phyloP scores from a whole-genome alignment of 2,113 vertebrate species.

The Addax nasomaculatus region DNA sequence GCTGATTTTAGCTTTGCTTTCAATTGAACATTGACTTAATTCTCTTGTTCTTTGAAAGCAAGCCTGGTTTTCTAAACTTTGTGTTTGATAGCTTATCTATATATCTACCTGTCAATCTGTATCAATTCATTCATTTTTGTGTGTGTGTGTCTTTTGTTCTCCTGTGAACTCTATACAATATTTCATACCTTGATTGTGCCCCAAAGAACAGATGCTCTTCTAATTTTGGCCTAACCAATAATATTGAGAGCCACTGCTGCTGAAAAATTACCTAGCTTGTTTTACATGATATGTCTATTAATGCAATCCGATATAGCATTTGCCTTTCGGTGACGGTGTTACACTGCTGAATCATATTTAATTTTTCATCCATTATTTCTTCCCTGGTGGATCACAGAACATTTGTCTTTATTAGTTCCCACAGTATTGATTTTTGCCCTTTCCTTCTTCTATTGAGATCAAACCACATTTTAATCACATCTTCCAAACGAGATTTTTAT shows the following conservation, averaged over 20 bases:
- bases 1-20: constrained; percentile 67
- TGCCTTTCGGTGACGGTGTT: constrained; percentile 59
- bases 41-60: constrained; percentile 60
- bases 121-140: neutral
- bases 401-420: constrained; percentile 54
- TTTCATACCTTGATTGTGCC: constrained; percentile 47
- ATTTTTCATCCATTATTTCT: constrained; percentile 66
- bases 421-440: constrained; percentile 51
- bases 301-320: constrained; percentile 56
- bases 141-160: constrained; percentile 38
- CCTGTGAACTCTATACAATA: constrained; percentile 42
- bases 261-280: constrained; percentile 69
- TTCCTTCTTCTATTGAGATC: constrained; percentile 6
- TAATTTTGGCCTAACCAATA: constrained; percentile 49
- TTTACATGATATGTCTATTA: constrained; percentile 69
- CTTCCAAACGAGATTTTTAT: constrained; percentile 12
- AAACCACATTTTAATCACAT: constrained; percentile 53
- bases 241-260: constrained; percentile 12
- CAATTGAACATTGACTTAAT: constrained; percentile 42
- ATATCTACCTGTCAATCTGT: neutral
- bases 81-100: neutral
- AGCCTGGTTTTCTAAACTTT: constrained; percentile 60
- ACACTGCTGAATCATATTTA: constrained; percentile 64
- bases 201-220: constrained; percentile 27
- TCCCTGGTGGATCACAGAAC: constrained; percentile 32